phyloP scores from a whole-genome alignment of 1,140 invertebrate genomes.

The Steinernema feltiae region DNA sequence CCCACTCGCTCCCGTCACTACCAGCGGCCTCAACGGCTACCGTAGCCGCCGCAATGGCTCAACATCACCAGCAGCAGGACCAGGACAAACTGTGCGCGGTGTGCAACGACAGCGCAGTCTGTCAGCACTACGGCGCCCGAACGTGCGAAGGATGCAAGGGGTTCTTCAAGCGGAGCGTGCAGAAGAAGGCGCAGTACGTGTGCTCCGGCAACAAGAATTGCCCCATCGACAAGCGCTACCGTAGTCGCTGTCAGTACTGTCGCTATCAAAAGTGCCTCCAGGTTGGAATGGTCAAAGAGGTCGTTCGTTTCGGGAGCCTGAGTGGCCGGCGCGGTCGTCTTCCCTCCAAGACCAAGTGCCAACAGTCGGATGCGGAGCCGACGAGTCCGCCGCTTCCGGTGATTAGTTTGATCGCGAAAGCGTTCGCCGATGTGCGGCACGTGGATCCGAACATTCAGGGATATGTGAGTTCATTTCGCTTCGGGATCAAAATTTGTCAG shows the following conservation, averaged over 20 bases:
- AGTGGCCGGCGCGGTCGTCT: conserved; percentile 88
- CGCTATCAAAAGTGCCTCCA: conserved; percentile 94
- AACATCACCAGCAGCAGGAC: too few relatives aligned
- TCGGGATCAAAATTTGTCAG: too few relatives aligned
- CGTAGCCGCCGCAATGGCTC: too few relatives aligned
- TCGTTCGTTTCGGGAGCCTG: conserved; percentile 88
- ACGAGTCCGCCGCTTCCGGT: conserved; percentile 54
- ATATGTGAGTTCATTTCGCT: conserved; percentile 8
- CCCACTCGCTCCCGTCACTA: not conserved
- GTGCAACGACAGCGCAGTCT: conserved; percentile 94
- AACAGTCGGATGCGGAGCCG: conserved; percentile 46
- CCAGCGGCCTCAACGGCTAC: not conserved
- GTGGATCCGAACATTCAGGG: conserved; percentile 16
- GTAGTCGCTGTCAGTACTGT: conserved; percentile 96
- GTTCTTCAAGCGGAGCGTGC: conserved; percentile 78
- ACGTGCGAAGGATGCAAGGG: conserved; percentile 92
- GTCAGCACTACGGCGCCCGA: conserved; percentile 90
- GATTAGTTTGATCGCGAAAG: conserved; percentile 49
- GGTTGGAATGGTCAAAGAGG: conserved; percentile 98
- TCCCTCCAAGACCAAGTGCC: conserved; percentile 86
- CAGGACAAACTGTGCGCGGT: conserved; percentile 78
- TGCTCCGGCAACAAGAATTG: conserved; percentile 94
- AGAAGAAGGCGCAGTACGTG: conserved; percentile 96
- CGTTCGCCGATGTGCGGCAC: conserved; percentile 33
- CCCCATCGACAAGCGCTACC: conserved; percentile 90